Base-by-base conservation (phyloP, 2,888 invertebrate species). In the Eupithecia inturbata region DNA sequence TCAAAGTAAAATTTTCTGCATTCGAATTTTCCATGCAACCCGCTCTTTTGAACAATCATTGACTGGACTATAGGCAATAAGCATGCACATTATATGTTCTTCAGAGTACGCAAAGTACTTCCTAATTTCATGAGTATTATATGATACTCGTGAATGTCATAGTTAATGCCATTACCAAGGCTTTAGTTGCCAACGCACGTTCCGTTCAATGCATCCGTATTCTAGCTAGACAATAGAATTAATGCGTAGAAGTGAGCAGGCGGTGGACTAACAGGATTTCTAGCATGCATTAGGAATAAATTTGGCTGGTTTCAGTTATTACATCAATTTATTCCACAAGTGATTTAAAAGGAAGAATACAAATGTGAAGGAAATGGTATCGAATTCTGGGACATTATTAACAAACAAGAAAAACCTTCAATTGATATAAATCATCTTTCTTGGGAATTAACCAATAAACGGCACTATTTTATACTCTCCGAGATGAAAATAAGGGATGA, bases 181-280 rank as follows among this genome's bases (percentile, higher is more conserved):
- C 81, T 68, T 63, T 68, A 41, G 53, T 70, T 74, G 68, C 36
- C 31, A 26, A 68, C 70, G 36, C 75, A 75, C 75, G 77, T 70
- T 71, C 33, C 74, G 75, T 70, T 71, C 28, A 71, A 63, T 72
- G 76, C 76, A 78, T 78, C 71, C 72, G 78, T n/a, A 41, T 71
- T 73, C 60, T 57, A 71, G 33, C 75, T 57, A 71, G 49, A 78
- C 75, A 79, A 79, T 76, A 69, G 77, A 70, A 60, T 39, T 70
- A 70, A 33, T 33, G 63, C 31, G 66, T 67, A 67, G 75, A 71
- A 75, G 66, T 70, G 70, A 60, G 14, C 14, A 68, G 71, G 53
- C 73, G 75, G 57, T 70, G 41, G 64, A 39, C 53, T 72, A 77
- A 77, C 74, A 57, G 72, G 70, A 63, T 28, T 67, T 67, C 22